These are phyloP conservation scores for Ectropis grisescens DNA, from an alignment of 1,140 invertebrate species.

Conservation along the genomic window DNA sequence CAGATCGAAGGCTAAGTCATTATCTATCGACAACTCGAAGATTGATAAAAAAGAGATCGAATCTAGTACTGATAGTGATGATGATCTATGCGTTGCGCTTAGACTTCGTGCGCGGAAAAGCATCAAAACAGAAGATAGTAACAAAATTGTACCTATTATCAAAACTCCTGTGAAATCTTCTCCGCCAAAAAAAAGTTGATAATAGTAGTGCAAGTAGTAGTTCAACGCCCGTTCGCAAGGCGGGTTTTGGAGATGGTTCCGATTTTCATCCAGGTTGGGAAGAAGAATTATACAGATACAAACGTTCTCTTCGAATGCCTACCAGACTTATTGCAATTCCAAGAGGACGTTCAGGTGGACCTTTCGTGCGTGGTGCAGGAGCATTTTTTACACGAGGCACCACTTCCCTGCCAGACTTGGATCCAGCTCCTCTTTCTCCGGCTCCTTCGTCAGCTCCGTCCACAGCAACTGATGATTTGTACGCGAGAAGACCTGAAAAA, in stretches of 20 bases:
- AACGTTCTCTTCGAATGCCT: slow-evolving; percentile 84
- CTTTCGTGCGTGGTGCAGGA: slow-evolving; percentile 36
- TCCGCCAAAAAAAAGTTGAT: slow-evolving; percentile 46
- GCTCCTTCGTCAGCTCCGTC: slow-evolving; percentile 71
- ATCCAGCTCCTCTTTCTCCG: slow-evolving; percentile 76
- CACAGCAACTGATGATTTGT: slow-evolving; percentile 51
- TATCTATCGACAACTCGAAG: slow-evolving; percentile 32
- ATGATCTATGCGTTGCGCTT: slow-evolving; percentile 43
- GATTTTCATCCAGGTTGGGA: slow-evolving; percentile 84
- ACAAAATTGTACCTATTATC: slow-evolving; percentile 19
- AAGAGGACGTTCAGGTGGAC: slow-evolving; percentile 49
- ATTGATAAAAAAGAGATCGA: slow-evolving; percentile 30
- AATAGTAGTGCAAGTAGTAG: slow-evolving; percentile 36
- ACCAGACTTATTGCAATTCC: slow-evolving; percentile 82
- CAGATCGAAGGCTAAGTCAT: slow-evolving; percentile 34
- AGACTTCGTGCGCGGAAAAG: slow-evolving; percentile 51
- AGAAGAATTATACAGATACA: slow-evolving; percentile 84
- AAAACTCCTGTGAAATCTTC: slow-evolving; percentile 50
- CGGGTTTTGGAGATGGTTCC: slow-evolving; percentile 79
- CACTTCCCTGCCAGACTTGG: slow-evolving; percentile 82
- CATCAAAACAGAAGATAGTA: slow-evolving; percentile 43
- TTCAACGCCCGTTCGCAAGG: slow-evolving; percentile 66
- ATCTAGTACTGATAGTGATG: slow-evolving; percentile 58
- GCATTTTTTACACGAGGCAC: slow-evolving; percentile 67
- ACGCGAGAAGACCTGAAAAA: slow-evolving; percentile 61